A percentile compares a stretch with the other conserved stretches of the same genome.
Evolutionary conservation across 2,888 invertebrate species (phyloP).

Genomic region (Maniola hyperantus): DNA sequence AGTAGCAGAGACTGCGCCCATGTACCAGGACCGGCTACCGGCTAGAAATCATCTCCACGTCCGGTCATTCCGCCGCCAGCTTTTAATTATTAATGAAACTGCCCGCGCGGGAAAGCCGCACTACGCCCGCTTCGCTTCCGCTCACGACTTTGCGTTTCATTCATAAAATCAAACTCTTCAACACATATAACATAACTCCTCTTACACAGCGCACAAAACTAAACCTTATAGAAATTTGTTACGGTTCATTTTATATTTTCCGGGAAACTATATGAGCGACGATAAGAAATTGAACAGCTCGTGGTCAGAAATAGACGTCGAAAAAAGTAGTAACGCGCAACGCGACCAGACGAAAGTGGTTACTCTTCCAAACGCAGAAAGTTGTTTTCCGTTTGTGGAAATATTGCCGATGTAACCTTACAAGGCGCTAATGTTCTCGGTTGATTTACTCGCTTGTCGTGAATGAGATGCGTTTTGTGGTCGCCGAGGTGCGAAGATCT

Average conservation of each 20-base stretch:
- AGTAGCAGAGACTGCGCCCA: conserved; percentile 56
- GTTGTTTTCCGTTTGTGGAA: conserved; percentile 75
- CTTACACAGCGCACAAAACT: conserved; percentile 46
- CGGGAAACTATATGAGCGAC: conserved; percentile 18
- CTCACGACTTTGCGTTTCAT: conserved; percentile 80
- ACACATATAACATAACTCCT: conserved; percentile 50
- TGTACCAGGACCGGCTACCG: conserved; percentile 54
- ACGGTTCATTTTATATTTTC: conserved; percentile 48
- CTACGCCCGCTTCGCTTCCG: conserved; percentile 78
- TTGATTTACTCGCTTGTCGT: conserved; percentile 78
- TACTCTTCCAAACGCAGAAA: conserved; percentile 70
- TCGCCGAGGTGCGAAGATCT: conserved; percentile 75
- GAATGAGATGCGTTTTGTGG: conserved; percentile 78
- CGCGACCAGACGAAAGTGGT: conserved; percentile 75
- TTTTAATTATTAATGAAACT: conserved; percentile 83
- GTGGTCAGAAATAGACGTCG: conserved; percentile 70
- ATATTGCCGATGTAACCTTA: conserved; percentile 61
- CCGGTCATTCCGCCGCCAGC: conserved; percentile 78
- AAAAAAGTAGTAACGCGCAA: conserved; percentile 75
- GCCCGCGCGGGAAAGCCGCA: conserved; percentile 79
- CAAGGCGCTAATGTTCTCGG: conserved; percentile 62
- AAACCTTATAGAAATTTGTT: conserved; percentile 49
- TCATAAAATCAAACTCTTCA: conserved; percentile 68
- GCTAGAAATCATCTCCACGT: conserved; percentile 79
- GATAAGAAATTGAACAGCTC: conserved; percentile 38